Evolutionary conservation across 2,113 vertebrate genomes (phyloP).

Genomic region (Tachuris rubrigastra): DNA sequence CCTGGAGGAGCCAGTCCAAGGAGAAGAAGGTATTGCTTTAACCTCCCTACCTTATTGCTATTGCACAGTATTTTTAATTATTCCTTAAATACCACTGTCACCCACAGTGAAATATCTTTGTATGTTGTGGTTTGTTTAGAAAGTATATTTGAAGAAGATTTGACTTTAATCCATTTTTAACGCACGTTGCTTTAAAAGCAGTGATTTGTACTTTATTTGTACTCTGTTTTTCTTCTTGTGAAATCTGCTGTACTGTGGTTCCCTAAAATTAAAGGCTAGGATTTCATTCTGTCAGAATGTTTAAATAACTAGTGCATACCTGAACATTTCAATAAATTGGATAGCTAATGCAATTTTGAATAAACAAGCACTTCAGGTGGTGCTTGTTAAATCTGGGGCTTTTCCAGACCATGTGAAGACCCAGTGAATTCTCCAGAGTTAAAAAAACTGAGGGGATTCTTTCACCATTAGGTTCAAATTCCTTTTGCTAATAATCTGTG

Average conservation of each 20-base stretch:
- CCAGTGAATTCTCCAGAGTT: background rate
- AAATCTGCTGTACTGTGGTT: background rate
- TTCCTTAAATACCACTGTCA: background rate
- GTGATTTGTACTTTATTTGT: background rate
- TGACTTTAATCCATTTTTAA: background rate
- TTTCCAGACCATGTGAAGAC: background rate
- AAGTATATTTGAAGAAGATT: background rate
- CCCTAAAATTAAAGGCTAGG: background rate
- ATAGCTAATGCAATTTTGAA: background rate
- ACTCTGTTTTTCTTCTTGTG: background rate
- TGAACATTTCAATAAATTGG: background rate
- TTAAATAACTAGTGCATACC: background rate
- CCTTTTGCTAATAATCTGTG: background rate
- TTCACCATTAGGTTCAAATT: background rate
- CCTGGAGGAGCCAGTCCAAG: conserved; percentile 95
- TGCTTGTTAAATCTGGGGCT: background rate
- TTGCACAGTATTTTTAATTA: background rate
- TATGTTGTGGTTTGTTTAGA: background rate
- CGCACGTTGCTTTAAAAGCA: background rate
- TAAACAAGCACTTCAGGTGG: background rate
- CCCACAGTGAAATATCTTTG: background rate
- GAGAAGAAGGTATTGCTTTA: conserved; percentile 88
- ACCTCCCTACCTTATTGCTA: background rate
- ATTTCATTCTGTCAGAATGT: background rate
- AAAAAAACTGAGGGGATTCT: background rate